Base-by-base conservation (phyloP, 1,140 invertebrate genomes). In the Trichoplusia ni region DNA sequence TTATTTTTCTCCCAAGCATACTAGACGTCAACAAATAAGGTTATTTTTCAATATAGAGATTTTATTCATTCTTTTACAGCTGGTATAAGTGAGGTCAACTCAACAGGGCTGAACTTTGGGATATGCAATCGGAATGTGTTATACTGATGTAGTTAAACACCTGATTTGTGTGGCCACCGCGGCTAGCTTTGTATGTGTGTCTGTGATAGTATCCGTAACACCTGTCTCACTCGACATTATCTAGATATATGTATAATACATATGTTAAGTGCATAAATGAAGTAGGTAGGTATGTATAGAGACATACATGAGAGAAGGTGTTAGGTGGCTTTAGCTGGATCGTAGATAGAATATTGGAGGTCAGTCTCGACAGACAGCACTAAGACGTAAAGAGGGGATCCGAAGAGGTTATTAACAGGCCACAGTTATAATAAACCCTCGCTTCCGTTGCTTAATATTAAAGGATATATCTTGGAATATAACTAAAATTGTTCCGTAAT, bases 1-100 rank as follows among this genome's bases (percentile, higher is more conserved):
- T 87, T 87, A 87, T 89, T 87, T 86, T 75, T 60, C 79, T 81
- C 79, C 69, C 70, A 73, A 84, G 79, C 77, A 75, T 69, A 85
- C 76, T 82, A 86, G 84, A 89, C 81, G 83, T 84, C 82, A 87
- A 87, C 83, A 87, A 89, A 89, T 85, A 89, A 89, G 78, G 77
- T 85, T 86, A 86, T 86, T 89, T 85, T 86, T 86, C 81, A 82
- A 86, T 78, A 77, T 75, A 75, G 54, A 69, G 70, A 66, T 75
- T 81, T 82, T 81, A 82, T 81, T 81, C 75, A 74, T 81, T 78
- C 73, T 76, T 67, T 54, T 37, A 54, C 33, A 38, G 11, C 35
- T 9, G 19, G 19, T 53, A 37, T 37, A 38, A 23, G 51, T 40
- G 31, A 54, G 68, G 62, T 70, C 69, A 63, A 71, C 65, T 75